phyloP scores from a whole-genome alignment of 2,888 invertebrate genomes.

The Mayetiola destructor region DNA sequence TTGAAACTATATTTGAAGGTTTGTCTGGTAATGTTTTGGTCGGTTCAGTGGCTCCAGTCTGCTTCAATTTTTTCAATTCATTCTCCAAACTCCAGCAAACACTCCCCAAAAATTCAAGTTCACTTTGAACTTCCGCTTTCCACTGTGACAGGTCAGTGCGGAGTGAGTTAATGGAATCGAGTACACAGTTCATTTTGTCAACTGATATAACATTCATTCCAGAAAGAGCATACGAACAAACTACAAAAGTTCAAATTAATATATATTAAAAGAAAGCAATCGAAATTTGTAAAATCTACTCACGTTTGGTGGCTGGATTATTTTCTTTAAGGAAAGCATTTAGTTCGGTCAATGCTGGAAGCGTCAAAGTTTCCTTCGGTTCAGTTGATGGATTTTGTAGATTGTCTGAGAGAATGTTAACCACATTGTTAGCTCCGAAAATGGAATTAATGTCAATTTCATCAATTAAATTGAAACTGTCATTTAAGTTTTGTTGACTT shows the following conservation, averaged over 20 bases:
- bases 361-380: no score
- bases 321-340: no score
- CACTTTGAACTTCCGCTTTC: background rate
- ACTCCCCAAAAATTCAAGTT: background rate
- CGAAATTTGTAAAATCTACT: no score
- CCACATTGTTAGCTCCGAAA: no score
- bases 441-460: no score
- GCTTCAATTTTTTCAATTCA: background rate
- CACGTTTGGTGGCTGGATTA: no score
- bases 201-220: background rate
- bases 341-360: no score
- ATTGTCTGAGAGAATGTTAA: no score
- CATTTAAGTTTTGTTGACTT: no score
- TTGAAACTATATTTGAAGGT: background rate
- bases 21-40: background rate
- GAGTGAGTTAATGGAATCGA: background rate
- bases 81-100: background rate
- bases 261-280: no score
- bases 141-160: background rate
- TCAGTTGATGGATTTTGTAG: no score
- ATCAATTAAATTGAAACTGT: no score
- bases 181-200: background rate
- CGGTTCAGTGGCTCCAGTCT: background rate
- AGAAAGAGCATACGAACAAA: background rate
- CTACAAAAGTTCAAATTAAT: background rate